Conservation (phyloP, 2,113 vertebrate species). For the Chaenogobius annularis region DNA sequence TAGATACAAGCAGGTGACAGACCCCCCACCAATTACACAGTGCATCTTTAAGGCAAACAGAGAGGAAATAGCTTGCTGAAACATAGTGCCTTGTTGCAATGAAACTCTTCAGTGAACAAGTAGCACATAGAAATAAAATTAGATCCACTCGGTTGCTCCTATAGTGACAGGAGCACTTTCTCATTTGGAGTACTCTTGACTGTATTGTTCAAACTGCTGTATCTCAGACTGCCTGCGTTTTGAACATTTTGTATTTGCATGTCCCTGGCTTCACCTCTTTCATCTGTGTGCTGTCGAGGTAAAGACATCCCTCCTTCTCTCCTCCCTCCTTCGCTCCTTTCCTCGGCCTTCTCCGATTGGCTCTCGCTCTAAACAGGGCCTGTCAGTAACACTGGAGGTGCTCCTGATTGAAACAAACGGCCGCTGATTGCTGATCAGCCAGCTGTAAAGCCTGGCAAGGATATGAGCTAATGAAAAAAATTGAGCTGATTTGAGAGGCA, state of each 20-base stretch:
- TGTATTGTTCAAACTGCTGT: slow-evolving; percentile 51
- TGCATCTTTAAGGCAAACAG: background rate
- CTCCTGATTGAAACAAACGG: slow-evolving; percentile 90
- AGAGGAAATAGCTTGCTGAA: background rate
- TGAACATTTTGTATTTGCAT: slow-evolving; percentile 57
- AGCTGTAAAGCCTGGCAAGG: slow-evolving; percentile 92
- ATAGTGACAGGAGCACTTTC: slow-evolving; percentile 43
- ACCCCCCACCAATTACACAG: too few species aligned
- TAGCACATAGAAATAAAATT: slow-evolving; percentile 51
- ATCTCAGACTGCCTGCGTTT: slow-evolving; percentile 47
- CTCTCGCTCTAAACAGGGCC: slow-evolving; percentile 69
- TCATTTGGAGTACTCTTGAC: slow-evolving; percentile 46
- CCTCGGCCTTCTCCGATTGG: slow-evolving; percentile 52
- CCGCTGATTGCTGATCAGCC: slow-evolving; percentile 92
- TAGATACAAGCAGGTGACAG: too few species aligned
- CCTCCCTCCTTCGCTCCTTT: slow-evolving; percentile 12
- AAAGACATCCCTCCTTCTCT: slow-evolving; percentile 37
- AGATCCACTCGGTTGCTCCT: slow-evolving; percentile 48
- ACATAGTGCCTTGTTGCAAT: slow-evolving; percentile 27
- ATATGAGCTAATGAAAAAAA: slow-evolving; percentile 89
- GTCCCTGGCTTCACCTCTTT: slow-evolving; percentile 67
- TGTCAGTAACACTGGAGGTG: slow-evolving; percentile 86
- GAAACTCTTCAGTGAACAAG: slow-evolving; percentile 38
- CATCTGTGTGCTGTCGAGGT: slow-evolving; percentile 55
- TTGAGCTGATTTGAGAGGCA: slow-evolving; percentile 85